Conservation (phyloP, 2,888 invertebrate species). For the Rhimphoctona megacephalus region DNA sequence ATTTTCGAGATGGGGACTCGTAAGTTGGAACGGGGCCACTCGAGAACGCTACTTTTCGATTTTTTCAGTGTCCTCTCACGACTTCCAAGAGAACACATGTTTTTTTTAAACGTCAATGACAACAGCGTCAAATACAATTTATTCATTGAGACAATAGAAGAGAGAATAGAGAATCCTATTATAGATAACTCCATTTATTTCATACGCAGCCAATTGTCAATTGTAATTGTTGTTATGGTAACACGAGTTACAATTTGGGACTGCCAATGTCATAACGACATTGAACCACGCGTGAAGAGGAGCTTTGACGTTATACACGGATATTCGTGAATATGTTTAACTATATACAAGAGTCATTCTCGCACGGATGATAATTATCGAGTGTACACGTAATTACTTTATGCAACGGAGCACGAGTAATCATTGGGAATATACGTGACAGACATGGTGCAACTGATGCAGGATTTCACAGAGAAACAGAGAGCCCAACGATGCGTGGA, state of each 20-base stretch:
- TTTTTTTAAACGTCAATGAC: not conserved
- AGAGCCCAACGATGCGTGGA: slow-evolving; percentile 13
- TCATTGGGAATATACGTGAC: slow-evolving; percentile 52
- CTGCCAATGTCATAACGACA: slow-evolving; percentile 17
- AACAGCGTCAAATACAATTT: not conserved
- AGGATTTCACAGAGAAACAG: slow-evolving; percentile 23
- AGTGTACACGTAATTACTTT: slow-evolving; percentile 60
- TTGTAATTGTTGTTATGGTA: slow-evolving; percentile 20
- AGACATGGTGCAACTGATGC: slow-evolving; percentile 36
- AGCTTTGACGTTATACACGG: slow-evolving; percentile 29
- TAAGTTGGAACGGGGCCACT: not conserved
- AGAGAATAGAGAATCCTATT: not conserved
- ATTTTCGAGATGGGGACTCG: not conserved
- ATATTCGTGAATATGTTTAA: slow-evolving; percentile 9
- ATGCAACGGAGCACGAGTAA: slow-evolving; percentile 62
- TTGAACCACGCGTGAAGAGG: slow-evolving; percentile 27
- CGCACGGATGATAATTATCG: slow-evolving; percentile 58
- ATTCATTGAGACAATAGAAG: not conserved
- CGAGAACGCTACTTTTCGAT: not conserved
- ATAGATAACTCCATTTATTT: not conserved
- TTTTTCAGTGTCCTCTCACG: not conserved
- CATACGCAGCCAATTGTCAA: not conserved
- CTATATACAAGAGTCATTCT: slow-evolving; percentile 40
- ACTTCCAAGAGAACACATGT: not conserved
- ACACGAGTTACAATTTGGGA: slow-evolving; percentile 15